A percentile compares a stretch with the other conserved stretches of the same genome.
These are phyloP conservation scores for Acrobasis repandana DNA, from an alignment of 2,888 invertebrate genomes.

Conservation along the genomic window DNA sequence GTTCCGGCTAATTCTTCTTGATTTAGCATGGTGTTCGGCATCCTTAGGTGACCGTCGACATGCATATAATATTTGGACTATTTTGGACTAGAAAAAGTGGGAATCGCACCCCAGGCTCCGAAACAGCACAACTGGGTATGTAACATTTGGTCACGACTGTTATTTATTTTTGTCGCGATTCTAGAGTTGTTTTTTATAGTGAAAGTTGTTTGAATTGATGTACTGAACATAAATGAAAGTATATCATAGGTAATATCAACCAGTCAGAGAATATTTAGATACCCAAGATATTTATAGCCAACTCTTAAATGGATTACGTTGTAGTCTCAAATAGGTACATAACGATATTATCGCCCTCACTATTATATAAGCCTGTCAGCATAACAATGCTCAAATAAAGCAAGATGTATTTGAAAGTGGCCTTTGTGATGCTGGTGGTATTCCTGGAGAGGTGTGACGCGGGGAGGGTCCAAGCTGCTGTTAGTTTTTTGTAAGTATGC, in stretches of 20 bases:
- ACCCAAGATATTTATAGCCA: slow-evolving; percentile 14
- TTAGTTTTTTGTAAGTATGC: slow-evolving; percentile 71
- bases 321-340: slow-evolving; percentile 13
- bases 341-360: slow-evolving; percentile 10
- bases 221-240: too few species aligned
- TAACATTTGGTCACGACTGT: too few species aligned
- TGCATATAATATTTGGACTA: too few species aligned
- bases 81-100: too few species aligned
- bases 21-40: too few species aligned
- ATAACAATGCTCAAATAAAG: slow-evolving; percentile 19
- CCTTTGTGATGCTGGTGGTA: slow-evolving; percentile 38
- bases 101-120: too few species aligned
- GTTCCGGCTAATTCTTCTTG: too few species aligned
- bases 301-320: slow-evolving; percentile 18
- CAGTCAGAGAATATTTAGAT: neutral
- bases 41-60: too few species aligned
- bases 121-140: too few species aligned
- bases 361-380: slow-evolving; percentile 10
- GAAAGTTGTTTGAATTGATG: too few species aligned
- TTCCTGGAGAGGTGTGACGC: slow-evolving; percentile 44
- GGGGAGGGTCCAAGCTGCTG: slow-evolving; percentile 68
- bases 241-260: neutral
- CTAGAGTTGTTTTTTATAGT: too few species aligned
- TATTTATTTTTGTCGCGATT: too few species aligned
- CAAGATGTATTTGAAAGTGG: slow-evolving; percentile 48